Conservation (phyloP, 2,888 invertebrate genomes). For the Pandemis corylana region DNA sequence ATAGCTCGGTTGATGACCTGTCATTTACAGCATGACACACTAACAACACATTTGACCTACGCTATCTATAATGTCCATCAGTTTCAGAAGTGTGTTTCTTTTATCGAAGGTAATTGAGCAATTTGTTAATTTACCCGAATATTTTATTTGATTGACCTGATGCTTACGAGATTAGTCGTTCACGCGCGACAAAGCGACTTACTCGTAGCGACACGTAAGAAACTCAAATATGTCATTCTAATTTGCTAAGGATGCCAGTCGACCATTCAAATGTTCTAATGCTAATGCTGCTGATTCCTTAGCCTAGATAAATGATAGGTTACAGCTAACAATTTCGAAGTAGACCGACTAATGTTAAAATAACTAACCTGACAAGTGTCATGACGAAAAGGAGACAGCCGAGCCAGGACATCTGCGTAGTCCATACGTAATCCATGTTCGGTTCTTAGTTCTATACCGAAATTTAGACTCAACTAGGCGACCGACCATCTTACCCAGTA, state of each 20-base stretch:
- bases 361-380: no score
- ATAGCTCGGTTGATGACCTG: slow-evolving; percentile 7
- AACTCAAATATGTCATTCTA: background rate
- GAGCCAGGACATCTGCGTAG: background rate
- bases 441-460: slow-evolving; percentile 5
- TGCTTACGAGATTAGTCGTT: background rate
- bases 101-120: slow-evolving; percentile 7
- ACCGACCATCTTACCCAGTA: slow-evolving; percentile 54
- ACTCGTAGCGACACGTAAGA: background rate
- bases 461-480: slow-evolving; percentile 43
- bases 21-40: slow-evolving; percentile 9
- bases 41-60: slow-evolving; percentile 6
- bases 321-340: no score
- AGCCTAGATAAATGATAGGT: no score
- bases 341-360: no score
- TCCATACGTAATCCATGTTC: background rate
- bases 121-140: slow-evolving; percentile 1
- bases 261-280: no score
- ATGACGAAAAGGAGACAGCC: background rate
- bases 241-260: background rate
- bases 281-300: no score
- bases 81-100: background rate
- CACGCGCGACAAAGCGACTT: background rate
- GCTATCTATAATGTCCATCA: slow-evolving; percentile 18
- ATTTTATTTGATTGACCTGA: background rate